Evolutionary conservation across 2,113 vertebrate genomes (phyloP).

Genomic region (Corythaixoides concolor): DNA sequence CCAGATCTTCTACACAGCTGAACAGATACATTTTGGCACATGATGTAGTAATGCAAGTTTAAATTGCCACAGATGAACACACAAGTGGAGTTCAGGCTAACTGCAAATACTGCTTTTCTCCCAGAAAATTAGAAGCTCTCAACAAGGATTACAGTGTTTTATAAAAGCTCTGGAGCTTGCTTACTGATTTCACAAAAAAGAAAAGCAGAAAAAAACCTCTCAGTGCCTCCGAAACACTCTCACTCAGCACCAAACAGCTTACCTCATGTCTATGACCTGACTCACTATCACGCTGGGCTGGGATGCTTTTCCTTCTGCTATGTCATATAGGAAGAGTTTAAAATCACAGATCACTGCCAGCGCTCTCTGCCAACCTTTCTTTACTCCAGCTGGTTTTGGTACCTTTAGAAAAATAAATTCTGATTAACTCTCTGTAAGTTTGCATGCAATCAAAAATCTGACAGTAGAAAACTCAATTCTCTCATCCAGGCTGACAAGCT

Average conservation of each 20-base stretch:
- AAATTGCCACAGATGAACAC: background rate
- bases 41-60: background rate
- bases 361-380: slow-evolving; percentile 96
- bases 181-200: background rate
- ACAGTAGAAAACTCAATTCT: background rate
- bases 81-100: background rate
- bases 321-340: slow-evolving; percentile 95
- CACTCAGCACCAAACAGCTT: slow-evolving; percentile 13
- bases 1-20: background rate
- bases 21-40: background rate
- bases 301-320: slow-evolving; percentile 90
- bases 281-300: slow-evolving; percentile 90
- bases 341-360: slow-evolving; percentile 96
- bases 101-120: background rate
- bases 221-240: background rate
- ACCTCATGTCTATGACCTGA: slow-evolving; percentile 99
- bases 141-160: background rate
- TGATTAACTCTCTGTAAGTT: background rate
- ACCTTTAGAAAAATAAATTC: slow-evolving; percentile 77
- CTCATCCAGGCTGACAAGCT: background rate
- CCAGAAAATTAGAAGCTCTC: background rate
- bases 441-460: background rate
- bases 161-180: background rate
- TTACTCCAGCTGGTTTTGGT: slow-evolving; percentile 96
- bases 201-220: background rate